These are phyloP conservation scores for Ecdyonurus torrentis DNA, from an alignment of 2,888 invertebrate genomes.

Conservation along the genomic window DNA sequence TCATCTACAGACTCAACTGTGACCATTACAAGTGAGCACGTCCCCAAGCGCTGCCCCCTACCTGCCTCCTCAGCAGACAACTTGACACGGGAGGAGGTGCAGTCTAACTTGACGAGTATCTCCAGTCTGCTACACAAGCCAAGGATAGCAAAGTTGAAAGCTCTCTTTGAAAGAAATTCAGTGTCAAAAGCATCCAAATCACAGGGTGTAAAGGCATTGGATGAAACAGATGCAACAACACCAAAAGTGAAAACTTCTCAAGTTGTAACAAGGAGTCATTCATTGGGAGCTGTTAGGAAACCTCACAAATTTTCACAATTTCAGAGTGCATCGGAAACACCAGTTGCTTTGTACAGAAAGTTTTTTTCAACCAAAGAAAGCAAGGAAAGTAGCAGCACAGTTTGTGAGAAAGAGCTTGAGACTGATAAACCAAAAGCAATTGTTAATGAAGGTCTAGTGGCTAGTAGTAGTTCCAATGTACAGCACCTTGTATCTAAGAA, in stretches of 20 bases:
- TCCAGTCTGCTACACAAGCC: constrained; percentile 18
- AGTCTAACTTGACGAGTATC: neutral
- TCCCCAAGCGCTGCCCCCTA: neutral
- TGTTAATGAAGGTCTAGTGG: constrained; percentile 2
- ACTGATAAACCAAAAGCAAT: neutral
- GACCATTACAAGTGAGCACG: neutral
- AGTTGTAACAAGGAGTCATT: constrained; percentile 17
- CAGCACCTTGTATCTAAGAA: neutral
- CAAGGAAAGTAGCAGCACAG: neutral
- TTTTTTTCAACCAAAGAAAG: neutral
- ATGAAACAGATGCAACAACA: neutral
- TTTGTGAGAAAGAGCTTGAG: neutral
- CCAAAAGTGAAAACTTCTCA: constrained; percentile 13
- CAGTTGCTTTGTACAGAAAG: neutral
- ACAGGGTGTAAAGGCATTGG: neutral
- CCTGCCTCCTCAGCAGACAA: neutral
- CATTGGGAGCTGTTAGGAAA: constrained; percentile 15
- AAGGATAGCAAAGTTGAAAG: constrained; percentile 23
- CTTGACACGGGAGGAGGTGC: neutral
- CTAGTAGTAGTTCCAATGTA: constrained; percentile 1
- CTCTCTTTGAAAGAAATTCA: constrained; percentile 21
- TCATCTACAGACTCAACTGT: neutral
- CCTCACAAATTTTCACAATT: constrained; percentile 8
- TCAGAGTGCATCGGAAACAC: neutral
- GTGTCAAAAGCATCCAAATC: constrained; percentile 1